Base-by-base conservation (phyloP, 1,140 invertebrate genomes). In the Drosophila cardini region DNA sequence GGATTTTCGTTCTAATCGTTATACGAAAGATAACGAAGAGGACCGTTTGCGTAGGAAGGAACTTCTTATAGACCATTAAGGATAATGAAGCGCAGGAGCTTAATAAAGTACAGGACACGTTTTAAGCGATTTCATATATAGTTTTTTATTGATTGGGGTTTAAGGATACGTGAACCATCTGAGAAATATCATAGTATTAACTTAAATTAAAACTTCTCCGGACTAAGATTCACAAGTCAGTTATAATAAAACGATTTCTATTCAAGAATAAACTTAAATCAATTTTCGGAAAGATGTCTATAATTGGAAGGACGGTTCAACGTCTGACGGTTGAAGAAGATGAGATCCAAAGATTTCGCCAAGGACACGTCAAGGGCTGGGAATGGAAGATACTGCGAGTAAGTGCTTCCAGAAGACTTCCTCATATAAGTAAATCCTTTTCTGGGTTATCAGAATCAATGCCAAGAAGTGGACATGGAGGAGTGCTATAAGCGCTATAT, bases 371-470 rank as follows among this genome's bases (percentile, higher is more conserved):
- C 2, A 60, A 30, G 13, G 36, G 18, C 15, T 61, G 45, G 4
- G 72, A 76, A 40, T 80, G 62, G 72, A 7, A 2, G 1, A 34
- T 64, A 0, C 9, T 76, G n/a, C 26, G 58, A 11, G 78, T 80
- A 30, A 38, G 18, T 32, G 9, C 2, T 13, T 1, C 13, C 10
- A 8, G 4, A n/a, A 11, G 2, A 7, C 4, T 16, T 26, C 9
- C 11, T n/a, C n/a, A n/a, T n/a, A n/a, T 5, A 0, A 21, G 13
- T 10, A 3, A n/a, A 7, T 11, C 2, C n/a, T 32, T 18, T 18
- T 4, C 16, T 18, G 34, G 0, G 0, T 9, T 40, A 42, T 11
- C 45, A 77, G 74, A 1, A 18, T 26, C 56, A 70, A 55, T 74
- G 71, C 6, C 5, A 5, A 0, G 32, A 10, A 1, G 13, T 56